Evolutionary conservation across 2,888 invertebrate species (phyloP).

Genomic region (Lasioglossum zephyrum): DNA sequence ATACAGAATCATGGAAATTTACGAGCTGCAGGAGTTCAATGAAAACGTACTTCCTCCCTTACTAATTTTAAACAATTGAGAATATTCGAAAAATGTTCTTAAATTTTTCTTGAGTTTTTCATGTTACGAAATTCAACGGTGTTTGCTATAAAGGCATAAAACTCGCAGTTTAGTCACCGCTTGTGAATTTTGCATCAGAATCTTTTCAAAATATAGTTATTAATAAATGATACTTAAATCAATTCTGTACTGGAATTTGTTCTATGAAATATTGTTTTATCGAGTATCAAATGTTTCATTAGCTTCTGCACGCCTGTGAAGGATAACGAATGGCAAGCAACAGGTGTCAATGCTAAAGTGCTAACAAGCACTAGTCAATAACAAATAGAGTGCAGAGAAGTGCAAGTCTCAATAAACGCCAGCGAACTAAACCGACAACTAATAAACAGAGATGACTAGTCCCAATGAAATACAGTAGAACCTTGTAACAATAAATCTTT

Average conservation of each 20-base stretch:
- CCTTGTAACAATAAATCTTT: no score
- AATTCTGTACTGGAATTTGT: neutral
- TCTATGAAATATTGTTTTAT: neutral
- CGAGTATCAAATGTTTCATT: neutral
- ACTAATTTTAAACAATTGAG: no score
- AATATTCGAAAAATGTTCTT: no score
- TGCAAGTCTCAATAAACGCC: neutral
- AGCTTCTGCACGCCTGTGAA: neutral
- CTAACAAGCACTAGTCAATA: neutral
- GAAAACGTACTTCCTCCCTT: no score
- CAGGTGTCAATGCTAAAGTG: neutral
- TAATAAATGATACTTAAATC: neutral
- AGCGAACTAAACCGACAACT: neutral
- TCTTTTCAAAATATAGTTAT: neutral
- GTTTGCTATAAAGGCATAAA: no score
- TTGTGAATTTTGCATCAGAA: no score
- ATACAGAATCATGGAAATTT: no score
- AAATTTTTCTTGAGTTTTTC: no score
- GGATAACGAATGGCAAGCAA: neutral
- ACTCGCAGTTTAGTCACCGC: no score
- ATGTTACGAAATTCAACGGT: no score
- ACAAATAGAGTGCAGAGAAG: neutral
- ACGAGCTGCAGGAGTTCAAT: no score
- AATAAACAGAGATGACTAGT: neutral
- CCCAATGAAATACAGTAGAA: neutral